Evolutionary conservation across 2,113 vertebrate genomes (phyloP), one percentile per base, ranked within the genome.

Genomic region (Neolamprologus caudopunctatus): DNA sequence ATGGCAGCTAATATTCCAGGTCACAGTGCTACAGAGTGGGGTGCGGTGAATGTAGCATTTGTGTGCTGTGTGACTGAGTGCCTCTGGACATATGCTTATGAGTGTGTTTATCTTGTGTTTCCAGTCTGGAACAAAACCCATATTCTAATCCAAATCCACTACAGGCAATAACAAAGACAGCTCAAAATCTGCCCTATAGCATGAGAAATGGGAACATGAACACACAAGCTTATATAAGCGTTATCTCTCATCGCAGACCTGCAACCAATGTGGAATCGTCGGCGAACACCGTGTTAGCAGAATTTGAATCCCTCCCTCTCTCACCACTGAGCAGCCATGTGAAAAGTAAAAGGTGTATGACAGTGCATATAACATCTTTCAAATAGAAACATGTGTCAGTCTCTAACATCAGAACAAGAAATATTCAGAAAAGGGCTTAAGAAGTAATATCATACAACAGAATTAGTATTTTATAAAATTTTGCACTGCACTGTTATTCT

Each of bases 111-210:
- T 90, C 68, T 91, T 85, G 78, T 40, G 81, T 88, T 85, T 90
- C n/a, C 81, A 89, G 88, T 90, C 75, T 90, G 89, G 84, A 91
- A 88, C 89, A 91, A 91, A 91, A 88, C 26, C 63, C 21, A 17
- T 57, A 40, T 83, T 63, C 80, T 73, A 87, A 90, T 89, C 85
- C 85, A 91, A 85, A 93, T 90, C 90, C 85, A 90, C 89, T 86
- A 57, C 80, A 89, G 90, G 89, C 89, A 85, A 80, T 45, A 83
- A 93, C 81, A 93, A 87, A 93, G 89, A 88, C 68, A 92, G 78
- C 83, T 87, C 58, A 66, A 92, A 93, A 95, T 91, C 91, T 80
- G 83, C 80, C 63, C 87, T 88, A 58, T 40, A 83, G 88, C 90
- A 47, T 37, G 17, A 66, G 35, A 79, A 81, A 66, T 19, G 21